Evolutionary conservation across 2,797 vertebrate genomes (phyloP).

Genomic region (Enteromius treurensis): DNA sequence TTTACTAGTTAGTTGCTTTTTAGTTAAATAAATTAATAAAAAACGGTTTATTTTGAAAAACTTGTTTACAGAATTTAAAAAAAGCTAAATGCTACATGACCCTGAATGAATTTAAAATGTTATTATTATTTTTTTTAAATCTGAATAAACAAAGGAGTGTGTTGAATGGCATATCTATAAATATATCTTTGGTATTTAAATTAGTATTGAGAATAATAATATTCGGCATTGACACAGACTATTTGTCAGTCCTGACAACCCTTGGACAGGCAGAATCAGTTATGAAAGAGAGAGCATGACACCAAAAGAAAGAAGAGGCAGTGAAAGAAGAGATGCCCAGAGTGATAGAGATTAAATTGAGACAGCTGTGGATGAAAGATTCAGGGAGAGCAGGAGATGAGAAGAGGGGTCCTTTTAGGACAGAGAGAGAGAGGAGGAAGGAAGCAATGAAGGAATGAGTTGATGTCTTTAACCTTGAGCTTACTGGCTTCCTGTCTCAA

Average conservation of each 20-base stretch:
- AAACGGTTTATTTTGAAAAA: not conserved
- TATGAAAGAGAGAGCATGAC: not conserved
- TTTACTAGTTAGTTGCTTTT: not conserved
- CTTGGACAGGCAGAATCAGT: constrained; percentile 2
- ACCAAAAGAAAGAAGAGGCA: not conserved
- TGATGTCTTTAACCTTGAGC: constrained; percentile 72
- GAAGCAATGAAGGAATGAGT: not conserved
- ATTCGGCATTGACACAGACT: not conserved
- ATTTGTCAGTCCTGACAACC: not conserved
- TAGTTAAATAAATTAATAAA: not conserved
- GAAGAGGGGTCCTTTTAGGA: constrained; percentile 26
- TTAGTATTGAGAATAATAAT: not conserved
- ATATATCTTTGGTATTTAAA: not conserved
- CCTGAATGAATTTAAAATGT: too few species aligned
- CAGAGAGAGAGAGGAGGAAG: constrained; percentile 26
- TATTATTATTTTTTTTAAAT: not conserved
- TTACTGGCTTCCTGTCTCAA: constrained; percentile 58
- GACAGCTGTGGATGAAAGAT: constrained; percentile 43
- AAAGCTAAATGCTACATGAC: not conserved
- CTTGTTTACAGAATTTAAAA: not conserved
- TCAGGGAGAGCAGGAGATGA: constrained; percentile 25
- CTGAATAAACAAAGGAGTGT: not conserved
- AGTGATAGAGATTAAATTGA: constrained; percentile 36
- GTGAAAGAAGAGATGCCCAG: constrained; percentile 17
- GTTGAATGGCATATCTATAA: not conserved